A percentile compares a stretch with the other conserved stretches of the same genome.
Conservation (phyloP, 2,888 invertebrate genomes). For the Sussaba pulchella region DNA sequence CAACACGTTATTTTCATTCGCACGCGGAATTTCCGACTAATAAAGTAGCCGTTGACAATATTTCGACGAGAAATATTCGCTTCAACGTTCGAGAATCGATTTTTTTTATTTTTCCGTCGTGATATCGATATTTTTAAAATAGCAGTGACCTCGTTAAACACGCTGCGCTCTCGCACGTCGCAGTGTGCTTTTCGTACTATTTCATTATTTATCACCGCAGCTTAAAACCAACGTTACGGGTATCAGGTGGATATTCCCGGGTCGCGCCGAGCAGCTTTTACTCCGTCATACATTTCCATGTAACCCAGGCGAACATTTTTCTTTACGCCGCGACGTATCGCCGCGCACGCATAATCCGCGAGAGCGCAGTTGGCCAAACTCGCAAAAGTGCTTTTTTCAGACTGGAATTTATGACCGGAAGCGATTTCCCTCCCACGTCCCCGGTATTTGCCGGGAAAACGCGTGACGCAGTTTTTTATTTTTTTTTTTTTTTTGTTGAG, state of each 20-base stretch:
- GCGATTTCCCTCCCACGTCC: no score
- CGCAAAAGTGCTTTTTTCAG: conserved; percentile 78
- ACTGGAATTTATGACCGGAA: conserved; percentile 78
- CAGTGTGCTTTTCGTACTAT: not conserved
- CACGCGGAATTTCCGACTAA: conserved; percentile 1
- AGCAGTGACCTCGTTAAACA: conserved; percentile 9
- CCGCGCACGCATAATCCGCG: conserved; percentile 54
- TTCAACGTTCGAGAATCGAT: not conserved
- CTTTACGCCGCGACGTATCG: conserved; percentile 29
- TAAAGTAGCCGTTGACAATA: not conserved
- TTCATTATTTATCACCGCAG: conserved; percentile 18
- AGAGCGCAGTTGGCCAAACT: conserved; percentile 58
- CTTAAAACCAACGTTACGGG: conserved; percentile 14
- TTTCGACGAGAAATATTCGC: not conserved
- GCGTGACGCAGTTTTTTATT: conserved; percentile 68
- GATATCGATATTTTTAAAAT: conserved; percentile 2
- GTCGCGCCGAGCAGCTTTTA: conserved; percentile 35
- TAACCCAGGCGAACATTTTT: conserved; percentile 24
- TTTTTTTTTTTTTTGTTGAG: no score
- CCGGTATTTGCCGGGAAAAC: conserved; percentile 69
- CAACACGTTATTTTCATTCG: not conserved
- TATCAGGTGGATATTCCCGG: conserved; percentile 42
- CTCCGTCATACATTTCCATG: conserved; percentile 54
- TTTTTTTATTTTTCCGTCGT: not conserved
- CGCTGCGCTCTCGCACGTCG: not conserved